A percentile compares a stretch with the other conserved stretches of the same genome.
Evolutionary conservation across 2,113 vertebrate genomes (phyloP).

Genomic region (Amazona guildingii): DNA sequence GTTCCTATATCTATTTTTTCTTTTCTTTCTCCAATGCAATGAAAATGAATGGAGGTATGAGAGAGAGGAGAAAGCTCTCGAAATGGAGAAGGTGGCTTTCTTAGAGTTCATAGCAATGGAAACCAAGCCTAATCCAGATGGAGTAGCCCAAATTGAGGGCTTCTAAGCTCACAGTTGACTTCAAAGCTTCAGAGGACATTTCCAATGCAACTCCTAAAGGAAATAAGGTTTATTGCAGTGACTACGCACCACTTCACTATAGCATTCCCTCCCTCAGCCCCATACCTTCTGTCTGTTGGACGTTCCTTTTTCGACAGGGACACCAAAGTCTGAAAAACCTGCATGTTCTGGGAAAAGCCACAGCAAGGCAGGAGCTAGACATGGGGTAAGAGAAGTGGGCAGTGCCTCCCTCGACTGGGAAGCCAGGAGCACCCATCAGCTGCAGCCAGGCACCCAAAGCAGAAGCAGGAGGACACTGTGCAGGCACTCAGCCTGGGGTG

Average conservation of each 20-base stretch:
- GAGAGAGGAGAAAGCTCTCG: not conserved
- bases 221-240: not conserved
- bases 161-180: not conserved
- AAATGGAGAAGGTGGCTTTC: not conserved
- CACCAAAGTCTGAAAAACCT: not conserved
- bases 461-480: fast-evolving
- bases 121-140: not conserved
- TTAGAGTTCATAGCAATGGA: not conserved
- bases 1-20: not conserved
- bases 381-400: fast-evolving
- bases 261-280: not conserved
- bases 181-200: not conserved
- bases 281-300: not conserved
- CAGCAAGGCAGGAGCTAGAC: fast-evolving
- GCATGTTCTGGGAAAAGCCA: not conserved
- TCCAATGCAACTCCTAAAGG: not conserved
- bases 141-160: not conserved
- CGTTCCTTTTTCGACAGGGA: not conserved
- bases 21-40: not conserved
- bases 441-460: not conserved
- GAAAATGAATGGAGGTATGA: not conserved
- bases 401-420: not conserved
- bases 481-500: not conserved
- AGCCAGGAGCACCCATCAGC: not conserved
- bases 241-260: not conserved